Evolutionary conservation across 2,113 vertebrate genomes (phyloP).

Genomic region (Dissostichus mawsoni): DNA sequence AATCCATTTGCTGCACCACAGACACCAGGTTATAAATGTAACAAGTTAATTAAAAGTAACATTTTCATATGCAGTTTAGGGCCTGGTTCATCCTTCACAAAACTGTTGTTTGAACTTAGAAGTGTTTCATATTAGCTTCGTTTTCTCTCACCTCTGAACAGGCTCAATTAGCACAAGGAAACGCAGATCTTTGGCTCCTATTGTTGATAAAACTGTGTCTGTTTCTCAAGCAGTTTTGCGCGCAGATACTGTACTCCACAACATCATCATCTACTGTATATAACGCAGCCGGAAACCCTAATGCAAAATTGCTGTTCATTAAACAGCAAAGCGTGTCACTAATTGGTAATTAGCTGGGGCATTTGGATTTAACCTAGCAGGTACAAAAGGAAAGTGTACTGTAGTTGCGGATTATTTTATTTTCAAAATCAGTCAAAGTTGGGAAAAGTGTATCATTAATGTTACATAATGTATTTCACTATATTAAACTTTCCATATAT

Average conservation of each 20-base stretch:
- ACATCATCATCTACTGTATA: background rate
- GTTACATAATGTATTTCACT: background rate
- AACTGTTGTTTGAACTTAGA: background rate
- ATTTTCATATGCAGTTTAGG: slow-evolving; percentile 14
- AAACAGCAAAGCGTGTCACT: background rate
- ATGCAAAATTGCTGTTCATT: background rate
- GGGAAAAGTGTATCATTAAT: background rate
- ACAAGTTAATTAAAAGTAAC: slow-evolving; percentile 44
- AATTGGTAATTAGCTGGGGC: slow-evolving; percentile 9
- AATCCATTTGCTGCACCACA: slow-evolving; percentile 53
- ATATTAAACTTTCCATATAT: too few species aligned
- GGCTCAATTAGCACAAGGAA: background rate
- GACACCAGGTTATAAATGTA: slow-evolving; percentile 43
- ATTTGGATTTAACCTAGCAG: background rate
- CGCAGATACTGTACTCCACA: background rate
- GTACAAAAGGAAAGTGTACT: background rate
- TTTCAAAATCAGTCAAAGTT: background rate
- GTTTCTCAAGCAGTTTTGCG: background rate
- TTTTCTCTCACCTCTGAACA: background rate
- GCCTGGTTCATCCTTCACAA: slow-evolving; percentile 13
- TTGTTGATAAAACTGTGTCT: background rate
- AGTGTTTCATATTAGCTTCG: background rate
- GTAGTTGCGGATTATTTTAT: too few species aligned
- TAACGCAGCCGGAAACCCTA: background rate
- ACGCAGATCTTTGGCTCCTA: background rate